Evolutionary conservation across 2,888 invertebrate species (phyloP).

Genomic region (Melikaiella ostensackeni): DNA sequence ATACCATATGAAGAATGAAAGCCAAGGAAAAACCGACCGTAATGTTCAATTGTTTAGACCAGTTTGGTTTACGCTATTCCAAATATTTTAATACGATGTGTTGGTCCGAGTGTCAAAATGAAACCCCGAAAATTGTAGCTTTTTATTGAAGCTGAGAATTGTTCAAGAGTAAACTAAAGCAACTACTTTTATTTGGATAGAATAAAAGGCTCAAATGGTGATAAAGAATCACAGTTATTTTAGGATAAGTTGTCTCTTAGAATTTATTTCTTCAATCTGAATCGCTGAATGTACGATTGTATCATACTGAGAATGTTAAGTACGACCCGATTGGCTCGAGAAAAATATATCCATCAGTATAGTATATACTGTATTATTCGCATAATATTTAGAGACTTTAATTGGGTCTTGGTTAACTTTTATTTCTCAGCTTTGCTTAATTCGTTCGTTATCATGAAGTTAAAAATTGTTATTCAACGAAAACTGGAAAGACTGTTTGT

Average conservation of each 20-base stretch:
- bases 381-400: slow-evolving; percentile 12
- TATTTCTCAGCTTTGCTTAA: slow-evolving; percentile 9
- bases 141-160: slow-evolving; percentile 7
- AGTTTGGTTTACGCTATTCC: background rate
- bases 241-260: slow-evolving; percentile 17
- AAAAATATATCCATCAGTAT: background rate
- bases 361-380: background rate
- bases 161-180: slow-evolving; percentile 5
- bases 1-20: background rate
- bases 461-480: slow-evolving; percentile 1
- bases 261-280: slow-evolving; percentile 7
- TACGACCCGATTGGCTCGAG: background rate
- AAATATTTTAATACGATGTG: background rate
- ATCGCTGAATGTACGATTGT: slow-evolving; percentile 20
- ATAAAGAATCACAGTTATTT: slow-evolving; percentile 27
- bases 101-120: background rate
- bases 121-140: slow-evolving; percentile 5
- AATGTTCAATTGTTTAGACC: background rate
- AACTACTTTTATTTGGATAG: slow-evolving; percentile 7
- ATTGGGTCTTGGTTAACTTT: slow-evolving; percentile 3
- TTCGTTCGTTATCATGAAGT: background rate
- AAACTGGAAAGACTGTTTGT: slow-evolving; percentile 31
- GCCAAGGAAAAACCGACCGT: background rate
- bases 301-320: background rate
- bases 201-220: slow-evolving; percentile 34